A percentile compares a stretch with the other conserved stretches of the same genome.
These are phyloP conservation scores for Scaptomyza reducta DNA, from an alignment of 2,888 invertebrate species.

Conservation along the genomic window DNA sequence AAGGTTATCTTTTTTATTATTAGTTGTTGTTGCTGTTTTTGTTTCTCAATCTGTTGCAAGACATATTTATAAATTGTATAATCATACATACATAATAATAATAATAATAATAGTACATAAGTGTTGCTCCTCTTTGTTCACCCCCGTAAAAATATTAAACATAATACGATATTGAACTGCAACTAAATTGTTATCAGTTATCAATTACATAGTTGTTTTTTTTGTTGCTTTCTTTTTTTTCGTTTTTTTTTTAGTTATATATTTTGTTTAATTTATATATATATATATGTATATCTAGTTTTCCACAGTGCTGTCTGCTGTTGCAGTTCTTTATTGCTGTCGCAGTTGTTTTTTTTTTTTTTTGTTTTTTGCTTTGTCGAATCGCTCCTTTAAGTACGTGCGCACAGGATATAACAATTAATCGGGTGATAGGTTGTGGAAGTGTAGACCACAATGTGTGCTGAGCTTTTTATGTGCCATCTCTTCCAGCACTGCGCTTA, in stretches of 20 bases:
- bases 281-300: conserved; percentile 58
- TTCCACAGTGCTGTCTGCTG: conserved; percentile 65
- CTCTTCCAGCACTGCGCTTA: conserved; percentile 26
- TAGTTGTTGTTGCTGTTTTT: conserved; percentile 25
- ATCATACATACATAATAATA: conserved; percentile 28
- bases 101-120: conserved; percentile 56
- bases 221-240: conserved; percentile 13
- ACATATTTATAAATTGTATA: conserved; percentile 13
- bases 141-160: conserved; percentile 37
- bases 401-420: conserved; percentile 74
- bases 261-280: conserved; percentile 44
- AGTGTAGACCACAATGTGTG: conserved; percentile 56
- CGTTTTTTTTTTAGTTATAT: conserved; percentile 27
- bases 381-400: conserved; percentile 63
- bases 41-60: conserved; percentile 37
- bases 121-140: conserved; percentile 26
- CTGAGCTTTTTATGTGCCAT: conserved; percentile 44
- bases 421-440: conserved; percentile 40
- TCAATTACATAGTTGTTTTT: conserved; percentile 34
- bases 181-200: conserved; percentile 38
- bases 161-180: conserved; percentile 35
- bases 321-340: conserved; percentile 33
- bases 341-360: conserved; percentile 24
- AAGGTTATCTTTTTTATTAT: conserved; percentile 50
- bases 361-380: too few relatives aligned